Evolutionary conservation across 1,140 invertebrate species (phyloP), one percentile per base, ranked within the genome.

Genomic region (Solenopsis invicta): DNA sequence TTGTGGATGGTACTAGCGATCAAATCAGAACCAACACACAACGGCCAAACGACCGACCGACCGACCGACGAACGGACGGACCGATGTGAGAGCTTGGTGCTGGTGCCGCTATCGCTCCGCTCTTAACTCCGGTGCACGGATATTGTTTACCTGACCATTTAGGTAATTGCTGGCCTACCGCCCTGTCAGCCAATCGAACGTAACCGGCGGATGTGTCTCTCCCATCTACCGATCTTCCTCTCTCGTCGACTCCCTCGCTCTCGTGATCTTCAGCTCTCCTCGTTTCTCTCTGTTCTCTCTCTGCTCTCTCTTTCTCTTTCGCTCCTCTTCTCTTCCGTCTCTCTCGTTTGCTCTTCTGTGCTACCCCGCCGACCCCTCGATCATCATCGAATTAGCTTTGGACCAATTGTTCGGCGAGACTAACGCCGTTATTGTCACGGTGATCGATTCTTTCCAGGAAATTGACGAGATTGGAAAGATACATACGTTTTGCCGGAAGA

Each of bases 71-170:
- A 24, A 21, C 54, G 56, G 76, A 71, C 56, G 71, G 62, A 77
- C 41, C 76, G 88, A 89, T 71, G 62, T 29, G 84, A 62, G 69
- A 88, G 72, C 66, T 50, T 71, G 78, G 24, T 50, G 62, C 34
- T 12, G 75, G 34, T 54, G 54, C n/a, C n/a, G 87, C 87, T 85
- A 67, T 76, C 85, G 89, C 84, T 80, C 88, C 91, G 93, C 94
- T 94, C 94, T 94, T 94, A 94, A 94, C 94, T 95, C 29, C 93
- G 67, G 90, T 89, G 93, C 92, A 90, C 92, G 91, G 93, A 95
- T 95, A 95, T 95, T 95, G 95, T 95, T 95, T 95, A 95, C 94
- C 93, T 93, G 93, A 94, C 94, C 95, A 95, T 95, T 95, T 95
- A 95, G 95, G 94, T 95, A 95, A 95, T 95, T 95, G 94, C 93